Conservation (phyloP, 2,797 vertebrate species). For the Thaleichthys pacificus region DNA sequence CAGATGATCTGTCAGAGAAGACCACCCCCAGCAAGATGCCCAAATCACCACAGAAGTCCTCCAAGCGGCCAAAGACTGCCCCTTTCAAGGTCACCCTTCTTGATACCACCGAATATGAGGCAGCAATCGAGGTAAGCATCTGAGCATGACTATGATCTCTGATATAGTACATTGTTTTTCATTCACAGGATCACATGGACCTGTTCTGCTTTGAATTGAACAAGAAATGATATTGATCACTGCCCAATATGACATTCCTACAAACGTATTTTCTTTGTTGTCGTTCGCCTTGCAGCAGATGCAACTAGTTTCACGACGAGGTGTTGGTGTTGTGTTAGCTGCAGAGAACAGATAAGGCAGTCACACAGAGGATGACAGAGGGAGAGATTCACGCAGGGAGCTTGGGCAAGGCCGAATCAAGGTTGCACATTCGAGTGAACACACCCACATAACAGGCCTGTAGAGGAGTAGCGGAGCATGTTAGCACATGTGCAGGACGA, state of each 20-base stretch:
- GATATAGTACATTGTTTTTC: not conserved
- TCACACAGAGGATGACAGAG: conserved; percentile 36
- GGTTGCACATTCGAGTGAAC: conserved; percentile 32
- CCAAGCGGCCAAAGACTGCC: conserved; percentile 87
- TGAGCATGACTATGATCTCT: not conserved
- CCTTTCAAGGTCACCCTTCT: conserved; percentile 90
- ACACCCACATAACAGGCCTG: not conserved
- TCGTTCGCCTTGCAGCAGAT: conserved; percentile 24
- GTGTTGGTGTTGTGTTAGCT: conserved; percentile 24
- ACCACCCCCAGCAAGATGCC: conserved; percentile 90
- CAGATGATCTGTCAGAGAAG: conserved; percentile 87
- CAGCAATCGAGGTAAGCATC: conserved; percentile 86
- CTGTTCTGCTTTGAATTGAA: not conserved
- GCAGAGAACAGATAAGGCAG: conserved; percentile 40
- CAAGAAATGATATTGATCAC: not conserved
- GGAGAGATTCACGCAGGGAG: conserved; percentile 36
- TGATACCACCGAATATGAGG: conserved; percentile 88
- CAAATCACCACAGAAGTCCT: conserved; percentile 92
- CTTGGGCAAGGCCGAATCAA: conserved; percentile 34
- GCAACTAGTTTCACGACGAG: conserved; percentile 12
- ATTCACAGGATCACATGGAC: not conserved
- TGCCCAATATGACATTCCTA: not conserved
- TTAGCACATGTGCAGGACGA: not conserved
- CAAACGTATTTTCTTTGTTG: conserved; percentile 1
- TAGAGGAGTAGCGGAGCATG: not conserved